These are phyloP conservation scores for Ailurus styani DNA, from an alignment of 2,113 vertebrate genomes.

Conservation along the genomic window DNA sequence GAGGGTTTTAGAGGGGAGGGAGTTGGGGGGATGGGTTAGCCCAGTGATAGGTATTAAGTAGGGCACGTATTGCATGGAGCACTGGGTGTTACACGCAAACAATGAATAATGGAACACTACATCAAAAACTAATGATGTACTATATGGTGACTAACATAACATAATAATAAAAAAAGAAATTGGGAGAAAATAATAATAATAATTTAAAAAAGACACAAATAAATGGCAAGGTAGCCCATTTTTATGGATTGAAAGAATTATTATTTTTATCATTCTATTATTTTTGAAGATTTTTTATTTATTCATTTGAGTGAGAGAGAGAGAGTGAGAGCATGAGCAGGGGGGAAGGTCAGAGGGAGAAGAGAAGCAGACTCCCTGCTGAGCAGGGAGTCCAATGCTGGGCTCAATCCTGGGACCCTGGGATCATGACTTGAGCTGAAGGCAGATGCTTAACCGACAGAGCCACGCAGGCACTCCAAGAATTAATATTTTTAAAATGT, in stretches of 20 bases:
- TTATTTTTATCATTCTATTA: background rate
- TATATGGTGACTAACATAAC: too few relatives aligned
- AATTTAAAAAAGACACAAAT: background rate
- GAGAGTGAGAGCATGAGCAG: background rate
- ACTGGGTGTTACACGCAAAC: too few relatives aligned
- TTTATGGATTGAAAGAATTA: background rate
- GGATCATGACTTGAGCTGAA: background rate
- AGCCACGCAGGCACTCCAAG: background rate
- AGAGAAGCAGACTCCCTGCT: background rate
- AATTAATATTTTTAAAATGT: background rate
- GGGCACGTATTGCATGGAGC: too few relatives aligned
- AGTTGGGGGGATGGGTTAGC: too few relatives aligned
- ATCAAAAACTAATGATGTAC: too few relatives aligned
- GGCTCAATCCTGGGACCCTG: background rate
- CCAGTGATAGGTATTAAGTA: too few relatives aligned
- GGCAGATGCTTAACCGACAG: background rate
- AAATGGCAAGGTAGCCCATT: background rate
- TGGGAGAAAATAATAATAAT: too few relatives aligned
- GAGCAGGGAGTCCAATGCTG: too few relatives aligned
- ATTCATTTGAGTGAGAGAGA: background rate
- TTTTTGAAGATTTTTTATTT: background rate
- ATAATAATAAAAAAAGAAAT: background rate
- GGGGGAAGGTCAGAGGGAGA: background rate
- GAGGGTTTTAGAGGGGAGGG: too few relatives aligned
- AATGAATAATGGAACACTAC: too few relatives aligned